Conservation (phyloP, 2,797 vertebrate species). For the Oophaga sylvatica region DNA sequence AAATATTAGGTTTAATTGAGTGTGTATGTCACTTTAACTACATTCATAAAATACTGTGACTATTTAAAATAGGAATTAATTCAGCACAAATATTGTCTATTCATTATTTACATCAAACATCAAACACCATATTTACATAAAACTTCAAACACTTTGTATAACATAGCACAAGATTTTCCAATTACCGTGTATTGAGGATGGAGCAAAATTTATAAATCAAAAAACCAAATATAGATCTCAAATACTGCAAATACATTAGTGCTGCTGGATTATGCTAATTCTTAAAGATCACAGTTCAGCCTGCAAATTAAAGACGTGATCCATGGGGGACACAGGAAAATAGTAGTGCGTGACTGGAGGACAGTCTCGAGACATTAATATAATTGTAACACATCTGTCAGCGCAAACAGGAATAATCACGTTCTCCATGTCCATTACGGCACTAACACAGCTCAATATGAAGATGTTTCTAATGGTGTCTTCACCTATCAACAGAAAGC, state of each 20-base stretch:
- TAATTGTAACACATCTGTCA: conserved; percentile 59
- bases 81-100: conserved; percentile 19
- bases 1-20: not conserved
- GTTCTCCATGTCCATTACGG: conserved; percentile 27
- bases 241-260: conserved; percentile 44
- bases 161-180: conserved; percentile 8
- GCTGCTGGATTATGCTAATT: conserved; percentile 41
- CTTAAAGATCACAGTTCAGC: conserved; percentile 32
- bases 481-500: conserved; percentile 7
- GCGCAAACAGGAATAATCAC: conserved; percentile 41
- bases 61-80: not conserved
- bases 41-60: conserved; percentile 9
- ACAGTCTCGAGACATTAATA: conserved; percentile 55
- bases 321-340: conserved; percentile 32
- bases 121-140: conserved; percentile 41
- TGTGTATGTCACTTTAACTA: not conserved
- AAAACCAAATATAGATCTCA: conserved; percentile 27
- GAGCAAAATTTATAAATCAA: conserved; percentile 26
- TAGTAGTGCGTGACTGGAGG: conserved; percentile 42
- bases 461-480: conserved; percentile 26
- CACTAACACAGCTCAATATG: conserved; percentile 31
- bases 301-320: conserved; percentile 54
- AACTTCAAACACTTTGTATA: conserved; percentile 44
- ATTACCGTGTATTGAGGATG: not conserved
- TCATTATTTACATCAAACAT: conserved; percentile 41